Evolutionary conservation across 2,888 invertebrate genomes (phyloP).

Genomic region (Drosophila quinaria): DNA sequence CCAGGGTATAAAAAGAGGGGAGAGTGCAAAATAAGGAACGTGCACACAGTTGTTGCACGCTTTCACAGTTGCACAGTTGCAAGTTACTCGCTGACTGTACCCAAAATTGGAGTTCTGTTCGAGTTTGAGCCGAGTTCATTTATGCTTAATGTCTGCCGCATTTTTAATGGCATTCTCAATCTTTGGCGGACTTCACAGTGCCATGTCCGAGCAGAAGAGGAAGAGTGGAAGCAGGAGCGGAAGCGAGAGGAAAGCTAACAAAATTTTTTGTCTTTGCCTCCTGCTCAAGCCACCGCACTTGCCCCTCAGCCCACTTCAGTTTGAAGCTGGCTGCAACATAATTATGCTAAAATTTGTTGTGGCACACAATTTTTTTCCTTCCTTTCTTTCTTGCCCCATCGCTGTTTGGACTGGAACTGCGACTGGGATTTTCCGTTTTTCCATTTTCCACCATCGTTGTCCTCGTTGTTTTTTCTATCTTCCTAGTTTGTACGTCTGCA

Average conservation of each 20-base stretch:
- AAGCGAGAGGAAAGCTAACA: slow-evolving; percentile 15
- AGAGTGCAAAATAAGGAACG: slow-evolving; percentile 9
- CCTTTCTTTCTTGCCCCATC: slow-evolving; percentile 14
- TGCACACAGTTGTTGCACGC: slow-evolving; percentile 14
- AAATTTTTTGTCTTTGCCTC: slow-evolving; percentile 45
- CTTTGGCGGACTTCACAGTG: slow-evolving; percentile 36
- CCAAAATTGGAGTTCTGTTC: slow-evolving; percentile 44
- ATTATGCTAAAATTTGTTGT: slow-evolving; percentile 79
- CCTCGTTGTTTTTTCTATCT: slow-evolving; percentile 4
- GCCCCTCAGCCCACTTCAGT: slow-evolving; percentile 15
- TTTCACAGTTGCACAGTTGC: slow-evolving; percentile 8
- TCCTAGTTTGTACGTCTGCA: slow-evolving; percentile 45
- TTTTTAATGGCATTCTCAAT: slow-evolving; percentile 67
- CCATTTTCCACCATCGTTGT: slow-evolving; percentile 3
- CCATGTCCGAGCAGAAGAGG: slow-evolving; percentile 21
- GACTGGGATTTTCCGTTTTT: slow-evolving; percentile 45
- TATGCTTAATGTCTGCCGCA: slow-evolving; percentile 71
- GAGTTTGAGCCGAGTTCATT: slow-evolving; percentile 65
- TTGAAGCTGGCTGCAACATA: slow-evolving; percentile 61
- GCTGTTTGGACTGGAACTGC: slow-evolving; percentile 48
- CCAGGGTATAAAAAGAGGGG: background rate
- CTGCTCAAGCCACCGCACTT: background rate
- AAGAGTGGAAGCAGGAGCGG: background rate
- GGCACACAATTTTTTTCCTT: slow-evolving; percentile 61
- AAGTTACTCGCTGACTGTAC: slow-evolving; percentile 28